Evolutionary conservation across 2,797 vertebrate species (phyloP), one percentile per base, ranked within the genome.

Genomic region (Chelmon rostratus): DNA sequence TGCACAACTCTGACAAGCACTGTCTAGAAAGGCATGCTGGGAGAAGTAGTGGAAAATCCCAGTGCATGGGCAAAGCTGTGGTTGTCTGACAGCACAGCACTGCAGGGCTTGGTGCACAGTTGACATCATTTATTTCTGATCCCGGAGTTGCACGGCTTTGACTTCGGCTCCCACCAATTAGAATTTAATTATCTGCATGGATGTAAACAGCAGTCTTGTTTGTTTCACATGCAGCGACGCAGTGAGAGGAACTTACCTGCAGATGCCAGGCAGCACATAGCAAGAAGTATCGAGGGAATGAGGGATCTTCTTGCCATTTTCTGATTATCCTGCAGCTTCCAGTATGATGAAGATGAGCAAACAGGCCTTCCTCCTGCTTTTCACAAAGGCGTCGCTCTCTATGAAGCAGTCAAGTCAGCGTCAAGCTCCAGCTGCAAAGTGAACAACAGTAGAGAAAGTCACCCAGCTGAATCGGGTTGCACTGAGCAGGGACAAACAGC

Each of bases 201-300:
- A 49, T 53, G 8, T 12, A 63, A 64, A 73, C 40, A 42, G 61
- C 47, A 64, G 15, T 68, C n/a, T 40, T 10, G n/a, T 37, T 19
- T 49, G 33, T 65, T 33, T 59, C 12, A 56, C 21, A 47, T 12
- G 58, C 8, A 38, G 2, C 57, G 6, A 72, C 54, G 49, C 10
- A 68, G 35, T 38, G 67, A 78, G 19, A 82, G 6, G 59, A 62
- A 85, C 93, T 83, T 93, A 96, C 96, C 95, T 93, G 94, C 93
- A 84, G 86, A 90, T 57, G 87, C 83, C 68, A 91, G 57, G 86
- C 81, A 88, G 78, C 85, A 92, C 50, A 93, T 65, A 42, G 91
- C 73, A 21, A 95, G 87, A 21, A 96, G 83, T 28, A 95, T 58
- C 64, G 88, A 28, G 11, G 78, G 64, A 38, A 84, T 13, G 56